Evolutionary conservation across 2,888 invertebrate species (phyloP).

Genomic region (Sturmia bella): DNA sequence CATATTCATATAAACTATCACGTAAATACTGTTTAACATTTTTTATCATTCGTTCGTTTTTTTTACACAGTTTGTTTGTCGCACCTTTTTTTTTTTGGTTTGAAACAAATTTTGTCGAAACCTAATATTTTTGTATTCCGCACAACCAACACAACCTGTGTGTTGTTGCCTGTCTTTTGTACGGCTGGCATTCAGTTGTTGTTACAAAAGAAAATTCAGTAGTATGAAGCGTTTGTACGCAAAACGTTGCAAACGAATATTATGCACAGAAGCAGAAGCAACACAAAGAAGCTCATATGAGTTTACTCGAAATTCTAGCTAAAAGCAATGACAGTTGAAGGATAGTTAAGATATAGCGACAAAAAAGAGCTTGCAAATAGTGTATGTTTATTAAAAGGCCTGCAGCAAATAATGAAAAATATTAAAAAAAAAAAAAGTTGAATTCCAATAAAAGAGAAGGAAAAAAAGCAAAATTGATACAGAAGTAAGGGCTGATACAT

Average conservation of each 20-base stretch:
- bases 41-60: slow-evolving; percentile 4
- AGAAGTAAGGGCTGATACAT: no score
- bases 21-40: slow-evolving; percentile 43
- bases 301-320: slow-evolving; percentile 26
- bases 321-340: slow-evolving; percentile 6
- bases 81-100: slow-evolving; percentile 13
- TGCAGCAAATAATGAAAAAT: slow-evolving; percentile 24
- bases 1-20: slow-evolving; percentile 41
- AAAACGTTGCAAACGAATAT: slow-evolving; percentile 38
- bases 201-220: slow-evolving; percentile 45
- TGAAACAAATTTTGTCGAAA: slow-evolving; percentile 39
- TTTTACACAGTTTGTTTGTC: background rate
- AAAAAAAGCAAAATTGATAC: background rate
- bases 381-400: slow-evolving; percentile 22
- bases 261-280: background rate
- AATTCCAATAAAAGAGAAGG: background rate
- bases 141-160: background rate
- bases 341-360: background rate
- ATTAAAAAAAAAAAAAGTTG: background rate
- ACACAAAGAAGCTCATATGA: background rate
- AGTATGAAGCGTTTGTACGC: slow-evolving; percentile 20
- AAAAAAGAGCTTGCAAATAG: slow-evolving; percentile 23
- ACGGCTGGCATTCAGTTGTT: slow-evolving; percentile 7
- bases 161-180: background rate
- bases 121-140: slow-evolving; percentile 11